Evolutionary conservation across 2,888 invertebrate species (phyloP).

Genomic region (Furcula furcula): DNA sequence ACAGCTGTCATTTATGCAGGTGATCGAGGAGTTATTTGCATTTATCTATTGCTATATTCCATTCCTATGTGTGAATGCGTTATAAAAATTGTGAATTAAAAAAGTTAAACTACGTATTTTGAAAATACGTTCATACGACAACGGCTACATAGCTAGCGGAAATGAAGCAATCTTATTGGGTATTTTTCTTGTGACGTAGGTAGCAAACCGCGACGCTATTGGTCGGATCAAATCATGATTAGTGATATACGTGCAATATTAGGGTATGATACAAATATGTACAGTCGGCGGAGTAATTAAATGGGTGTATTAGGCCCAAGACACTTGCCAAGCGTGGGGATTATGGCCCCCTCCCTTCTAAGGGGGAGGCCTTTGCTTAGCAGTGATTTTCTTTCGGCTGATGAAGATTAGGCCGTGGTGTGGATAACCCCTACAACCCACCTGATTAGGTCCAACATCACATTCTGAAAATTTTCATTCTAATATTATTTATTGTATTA

Average conservation of each 20-base stretch:
- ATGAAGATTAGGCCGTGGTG: not conserved
- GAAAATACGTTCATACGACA: too few relatives aligned
- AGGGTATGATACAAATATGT: slow-evolving; percentile 21
- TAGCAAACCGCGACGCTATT: too few relatives aligned
- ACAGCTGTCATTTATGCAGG: not conserved
- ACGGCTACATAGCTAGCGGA: too few relatives aligned
- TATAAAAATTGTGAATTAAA: not conserved
- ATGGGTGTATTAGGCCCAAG: not conserved
- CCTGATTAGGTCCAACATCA: not conserved
- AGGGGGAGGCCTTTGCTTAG: not conserved
- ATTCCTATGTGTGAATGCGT: slow-evolving; percentile 5
- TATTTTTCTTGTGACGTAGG: too few relatives aligned
- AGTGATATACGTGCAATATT: slow-evolving; percentile 46
- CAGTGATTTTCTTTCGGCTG: not conserved
- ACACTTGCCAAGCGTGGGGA: too few relatives aligned
- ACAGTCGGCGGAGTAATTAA: slow-evolving; percentile 10
- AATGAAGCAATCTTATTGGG: too few relatives aligned
- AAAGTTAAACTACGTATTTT: not conserved
- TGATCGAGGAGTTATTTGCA: not conserved
- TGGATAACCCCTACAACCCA: not conserved
- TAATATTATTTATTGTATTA: not conserved
- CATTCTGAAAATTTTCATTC: not conserved
- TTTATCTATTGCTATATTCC: not conserved
- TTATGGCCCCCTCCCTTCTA: too few relatives aligned
- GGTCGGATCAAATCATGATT: slow-evolving; percentile 6